phyloP scores from a whole-genome alignment of 2,888 invertebrate genomes.

The Lasioglossum oenotherae region DNA sequence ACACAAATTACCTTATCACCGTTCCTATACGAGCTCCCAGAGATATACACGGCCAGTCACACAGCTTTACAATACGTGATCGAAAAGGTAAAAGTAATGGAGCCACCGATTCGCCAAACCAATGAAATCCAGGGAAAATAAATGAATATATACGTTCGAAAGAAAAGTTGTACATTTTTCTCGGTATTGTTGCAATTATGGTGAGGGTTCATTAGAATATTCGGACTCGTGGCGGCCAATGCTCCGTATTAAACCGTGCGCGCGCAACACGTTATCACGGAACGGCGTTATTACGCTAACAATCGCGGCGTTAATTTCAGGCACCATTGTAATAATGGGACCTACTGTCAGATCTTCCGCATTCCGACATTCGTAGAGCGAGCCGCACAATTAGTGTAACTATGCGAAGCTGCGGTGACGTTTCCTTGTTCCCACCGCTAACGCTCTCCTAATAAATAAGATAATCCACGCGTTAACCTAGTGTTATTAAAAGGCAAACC shows the following conservation, averaged over 20 bases:
- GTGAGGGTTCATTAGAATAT: neutral
- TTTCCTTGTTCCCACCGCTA: slow-evolving; percentile 14
- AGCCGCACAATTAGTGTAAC: slow-evolving; percentile 39
- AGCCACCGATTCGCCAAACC: neutral
- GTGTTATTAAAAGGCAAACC: neutral
- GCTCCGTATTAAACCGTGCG: neutral
- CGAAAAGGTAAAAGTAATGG: too few species aligned
- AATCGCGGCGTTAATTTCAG: slow-evolving; percentile 24
- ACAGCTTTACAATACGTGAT: neutral
- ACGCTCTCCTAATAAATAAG: slow-evolving; percentile 16
- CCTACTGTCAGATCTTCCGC: neutral
- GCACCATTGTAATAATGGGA: slow-evolving; percentile 26
- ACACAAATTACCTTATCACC: neutral
- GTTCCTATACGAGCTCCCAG: neutral
- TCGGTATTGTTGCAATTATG: neutral
- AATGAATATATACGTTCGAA: too few species aligned
- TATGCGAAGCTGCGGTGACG: slow-evolving; percentile 6
- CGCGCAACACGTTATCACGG: neutral
- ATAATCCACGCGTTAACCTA: neutral
- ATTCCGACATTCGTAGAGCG: neutral
- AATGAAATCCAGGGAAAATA: neutral
- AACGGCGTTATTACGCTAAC: slow-evolving; percentile 4
- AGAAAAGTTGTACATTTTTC: too few species aligned
- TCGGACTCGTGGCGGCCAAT: neutral
- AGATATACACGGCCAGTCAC: neutral